Conservation (phyloP, 2,888 invertebrate species). For the Epinotia ramella region DNA sequence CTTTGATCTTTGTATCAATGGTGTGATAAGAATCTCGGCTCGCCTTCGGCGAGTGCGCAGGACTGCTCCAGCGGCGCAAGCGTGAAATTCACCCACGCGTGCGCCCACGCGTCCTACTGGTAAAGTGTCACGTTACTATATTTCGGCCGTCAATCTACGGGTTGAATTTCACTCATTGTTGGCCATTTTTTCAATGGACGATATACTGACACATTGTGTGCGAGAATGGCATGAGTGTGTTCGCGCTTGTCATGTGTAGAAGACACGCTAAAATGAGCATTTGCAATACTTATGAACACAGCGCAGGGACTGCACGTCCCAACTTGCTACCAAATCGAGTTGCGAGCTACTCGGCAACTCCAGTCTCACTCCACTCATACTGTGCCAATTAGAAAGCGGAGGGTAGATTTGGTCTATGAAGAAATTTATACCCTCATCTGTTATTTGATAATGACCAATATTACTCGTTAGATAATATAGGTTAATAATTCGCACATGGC, state of each 20-base stretch:
- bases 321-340: no score
- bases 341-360: no score
- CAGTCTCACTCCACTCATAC: no score
- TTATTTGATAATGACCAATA: no score
- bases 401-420: no score
- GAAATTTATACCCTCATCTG: no score
- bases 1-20: no score
- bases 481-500: no score
- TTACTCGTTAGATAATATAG: no score
- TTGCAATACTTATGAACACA: not conserved
- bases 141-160: slow-evolving; percentile 33
- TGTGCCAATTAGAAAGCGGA: no score
- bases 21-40: no score
- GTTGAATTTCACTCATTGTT: slow-evolving; percentile 35
- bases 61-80: slow-evolving; percentile 62
- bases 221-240: not conserved
- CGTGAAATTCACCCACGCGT: slow-evolving; percentile 72
- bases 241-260: not conserved
- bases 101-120: slow-evolving; percentile 50
- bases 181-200: slow-evolving; percentile 21
- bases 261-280: not conserved
- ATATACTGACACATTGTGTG: not conserved
- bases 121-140: slow-evolving; percentile 29
- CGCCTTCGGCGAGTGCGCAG: not conserved
- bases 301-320: no score